Evolutionary conservation across 1,140 invertebrate genomes (phyloP).

Genomic region (Oncopodura yosiiana): DNA sequence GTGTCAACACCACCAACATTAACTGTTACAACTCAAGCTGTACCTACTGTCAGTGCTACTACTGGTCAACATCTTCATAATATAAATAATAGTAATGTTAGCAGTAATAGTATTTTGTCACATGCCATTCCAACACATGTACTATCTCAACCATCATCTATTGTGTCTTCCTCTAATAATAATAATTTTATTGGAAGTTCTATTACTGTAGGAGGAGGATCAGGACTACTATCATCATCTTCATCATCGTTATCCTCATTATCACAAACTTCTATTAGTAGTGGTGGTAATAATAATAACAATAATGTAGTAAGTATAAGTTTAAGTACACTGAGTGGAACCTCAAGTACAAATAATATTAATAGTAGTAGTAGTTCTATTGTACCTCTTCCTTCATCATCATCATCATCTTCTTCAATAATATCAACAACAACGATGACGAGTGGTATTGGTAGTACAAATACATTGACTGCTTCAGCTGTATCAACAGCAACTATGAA

Average conservation of each 20-base stretch:
- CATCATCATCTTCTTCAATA: slow-evolving; percentile 2
- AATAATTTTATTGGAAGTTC: background rate
- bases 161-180: slow-evolving; percentile 11
- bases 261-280: background rate
- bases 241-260: background rate
- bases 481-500: background rate
- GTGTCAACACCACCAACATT: slow-evolving; percentile 4
- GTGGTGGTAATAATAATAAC: background rate
- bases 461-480: slow-evolving; percentile 1
- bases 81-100: background rate
- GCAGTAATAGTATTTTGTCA: background rate
- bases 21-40: background rate
- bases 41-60: too few relatives aligned
- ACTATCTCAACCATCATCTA: slow-evolving; percentile 21
- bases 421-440: slow-evolving; percentile 13
- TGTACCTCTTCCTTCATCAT: background rate
- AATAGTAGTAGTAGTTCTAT: slow-evolving; percentile 4
- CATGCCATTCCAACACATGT: slow-evolving; percentile 31
- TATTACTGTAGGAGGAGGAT: background rate
- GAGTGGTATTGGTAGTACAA: slow-evolving; percentile 9
- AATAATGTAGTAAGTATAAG: slow-evolving; percentile 5
- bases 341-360: slow-evolving; percentile 5
- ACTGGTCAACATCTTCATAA: background rate
- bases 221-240: background rate
- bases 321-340: slow-evolving; percentile 6